Evolutionary conservation across 2,888 invertebrate species (phyloP).

Genomic region (Himalopsyche kuldschensis): DNA sequence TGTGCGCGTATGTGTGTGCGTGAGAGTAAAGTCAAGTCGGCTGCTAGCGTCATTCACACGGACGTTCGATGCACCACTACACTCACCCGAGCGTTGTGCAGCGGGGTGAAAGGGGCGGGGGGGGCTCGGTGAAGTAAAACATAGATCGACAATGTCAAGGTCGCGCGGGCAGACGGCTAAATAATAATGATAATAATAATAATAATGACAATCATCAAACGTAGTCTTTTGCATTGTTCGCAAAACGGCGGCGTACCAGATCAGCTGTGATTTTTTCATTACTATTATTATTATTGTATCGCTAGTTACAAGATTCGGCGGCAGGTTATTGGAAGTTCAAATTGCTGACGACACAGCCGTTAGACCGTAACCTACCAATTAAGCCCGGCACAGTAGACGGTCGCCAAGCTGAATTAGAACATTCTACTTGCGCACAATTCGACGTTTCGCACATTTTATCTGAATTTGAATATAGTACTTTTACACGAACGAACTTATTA

Average conservation of each 20-base stretch:
- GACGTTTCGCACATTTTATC: no score
- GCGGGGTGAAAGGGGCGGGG: not conserved
- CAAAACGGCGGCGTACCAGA: not conserved
- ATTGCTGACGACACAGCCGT: no score
- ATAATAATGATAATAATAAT: not conserved
- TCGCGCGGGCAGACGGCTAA: not conserved
- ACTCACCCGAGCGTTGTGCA: not conserved
- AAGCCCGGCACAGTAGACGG: no score
- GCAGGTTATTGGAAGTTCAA: no score
- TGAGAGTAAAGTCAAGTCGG: not conserved
- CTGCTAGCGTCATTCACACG: not conserved
- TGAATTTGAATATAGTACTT: no score
- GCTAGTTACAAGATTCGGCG: not conserved
- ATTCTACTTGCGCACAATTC: no score
- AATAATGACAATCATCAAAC: not conserved
- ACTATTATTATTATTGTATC: not conserved
- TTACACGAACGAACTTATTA: no score
- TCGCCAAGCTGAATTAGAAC: no score
- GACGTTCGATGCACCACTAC: not conserved
- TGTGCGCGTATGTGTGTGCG: not conserved
- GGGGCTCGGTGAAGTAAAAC: not conserved
- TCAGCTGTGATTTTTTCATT: not conserved
- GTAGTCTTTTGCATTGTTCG: not conserved
- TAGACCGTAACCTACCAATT: no score
- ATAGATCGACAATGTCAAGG: conserved; percentile 1